Base-by-base conservation (phyloP, 2,888 invertebrate genomes). In the Odontomyia ornata region DNA sequence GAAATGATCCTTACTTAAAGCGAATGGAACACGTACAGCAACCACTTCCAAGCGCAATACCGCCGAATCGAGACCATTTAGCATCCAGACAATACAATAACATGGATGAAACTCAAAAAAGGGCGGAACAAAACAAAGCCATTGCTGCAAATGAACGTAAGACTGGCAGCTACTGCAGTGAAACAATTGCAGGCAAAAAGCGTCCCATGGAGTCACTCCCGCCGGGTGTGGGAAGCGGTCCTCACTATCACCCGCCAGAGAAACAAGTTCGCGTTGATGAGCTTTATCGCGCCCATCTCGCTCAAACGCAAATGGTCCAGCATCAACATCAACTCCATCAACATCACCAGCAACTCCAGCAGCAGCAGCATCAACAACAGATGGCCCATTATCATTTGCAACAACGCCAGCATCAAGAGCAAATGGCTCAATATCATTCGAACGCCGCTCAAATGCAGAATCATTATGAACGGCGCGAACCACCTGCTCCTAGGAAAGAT, bases 311-410 rank as follows among this genome's bases (percentile, higher is more conserved):
- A 15, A 75, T 75, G 57, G 65, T 46, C 13, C 78, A 77, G 23
- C 78, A 79, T 25, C 76, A 76, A 18, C 69, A 67, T 5, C 77
- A 77, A n/a, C 60, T 47, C 7, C 57, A 56, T 2, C 75, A 77
- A 21, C 27, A 25, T n/a, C 52, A 65, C 28, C 56, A 73, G 15
- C 57, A 76, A 25, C 80, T 79, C 36, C 80, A 79, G 30, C 78
- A 78, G 28, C 81, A 81, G 67, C 83, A 83, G 73, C 82, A 83
- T 15, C 81, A 82, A 77, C 47, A 78, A 23, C 13, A 13, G 13
- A 28, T 18, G 52, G n/a, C 15, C 4, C 18, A 13, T 13, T 52
- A 52, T 18, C 52, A 13, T 13, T 13, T 13, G 43, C 82, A 83
- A 15, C 81, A 82, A 77, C 47, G 77, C 18, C 13, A 13, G 13